Conservation (phyloP, 2,888 invertebrate species). For the Drosophila suboccidentalis region DNA sequence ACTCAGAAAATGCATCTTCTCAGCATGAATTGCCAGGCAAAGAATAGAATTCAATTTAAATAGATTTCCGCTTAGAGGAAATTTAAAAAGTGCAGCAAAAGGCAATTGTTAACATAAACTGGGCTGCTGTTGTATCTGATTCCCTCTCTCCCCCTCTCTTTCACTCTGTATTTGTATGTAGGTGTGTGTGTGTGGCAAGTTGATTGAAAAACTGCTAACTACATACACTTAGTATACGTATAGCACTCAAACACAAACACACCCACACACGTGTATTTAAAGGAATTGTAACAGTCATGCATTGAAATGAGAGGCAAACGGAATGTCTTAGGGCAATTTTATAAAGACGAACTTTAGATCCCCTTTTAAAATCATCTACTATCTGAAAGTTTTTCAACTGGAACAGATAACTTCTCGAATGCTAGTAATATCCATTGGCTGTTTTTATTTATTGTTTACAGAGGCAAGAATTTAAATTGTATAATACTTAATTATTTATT, state of each 20-base stretch:
- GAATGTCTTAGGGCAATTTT: conserved; percentile 30
- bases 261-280: conserved; percentile 9
- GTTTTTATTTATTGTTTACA: not conserved
- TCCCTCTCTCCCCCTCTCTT: not conserved
- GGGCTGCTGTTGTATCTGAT: conserved; percentile 33
- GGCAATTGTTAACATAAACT: conserved; percentile 74
- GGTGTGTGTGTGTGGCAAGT: conserved; percentile 54
- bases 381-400: not conserved
- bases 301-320: conserved; percentile 54
- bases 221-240: conserved; percentile 57
- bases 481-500: not conserved
- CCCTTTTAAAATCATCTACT: conserved; percentile 8
- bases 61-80: conserved; percentile 84
- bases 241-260: conserved; percentile 20
- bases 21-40: conserved; percentile 66
- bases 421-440: not conserved
- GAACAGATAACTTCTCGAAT: not conserved
- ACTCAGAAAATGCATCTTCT: conserved; percentile 49
- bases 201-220: conserved; percentile 77
- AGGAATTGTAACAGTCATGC: conserved; percentile 54
- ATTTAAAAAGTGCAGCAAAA: conserved; percentile 77
- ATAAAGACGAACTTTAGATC: conserved; percentile 42
- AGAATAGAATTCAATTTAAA: conserved; percentile 82
- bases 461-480: not conserved
- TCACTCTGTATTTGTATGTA: not conserved